phyloP scores from a whole-genome alignment of 2,888 invertebrate genomes.

The Cyclophora albipunctata region DNA sequence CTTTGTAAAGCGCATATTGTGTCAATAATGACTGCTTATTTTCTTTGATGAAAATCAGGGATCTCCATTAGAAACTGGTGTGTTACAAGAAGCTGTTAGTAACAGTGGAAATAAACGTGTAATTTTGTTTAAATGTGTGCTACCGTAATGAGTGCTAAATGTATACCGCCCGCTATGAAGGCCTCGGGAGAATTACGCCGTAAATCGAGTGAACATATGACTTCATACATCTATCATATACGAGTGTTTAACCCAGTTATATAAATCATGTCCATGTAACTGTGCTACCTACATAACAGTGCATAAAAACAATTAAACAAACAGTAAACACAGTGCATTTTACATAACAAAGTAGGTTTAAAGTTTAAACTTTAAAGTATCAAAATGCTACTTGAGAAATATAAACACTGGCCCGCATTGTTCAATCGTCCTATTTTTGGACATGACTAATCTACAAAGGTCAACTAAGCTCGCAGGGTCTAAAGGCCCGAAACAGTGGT shows the following conservation, averaged over 20 bases:
- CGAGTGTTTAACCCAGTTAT: conserved; percentile 26
- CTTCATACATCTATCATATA: conserved; percentile 33
- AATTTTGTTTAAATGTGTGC: conserved; percentile 44
- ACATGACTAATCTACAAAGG: conserved; percentile 14
- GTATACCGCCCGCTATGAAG: conserved; percentile 19
- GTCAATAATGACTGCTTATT: conserved; percentile 3
- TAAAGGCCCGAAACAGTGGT: conserved; percentile 12
- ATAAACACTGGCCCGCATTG: neutral
- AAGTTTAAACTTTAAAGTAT: too few species aligned
- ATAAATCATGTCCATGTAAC: conserved; percentile 17
- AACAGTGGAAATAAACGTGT: conserved; percentile 39
- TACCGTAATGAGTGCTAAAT: conserved; percentile 35
- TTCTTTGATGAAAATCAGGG: conserved; percentile 30
- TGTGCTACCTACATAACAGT: neutral
- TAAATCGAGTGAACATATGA: conserved; percentile 36
- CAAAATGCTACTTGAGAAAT: too few species aligned
- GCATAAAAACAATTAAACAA: too few species aligned
- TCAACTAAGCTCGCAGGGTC: conserved; percentile 10
- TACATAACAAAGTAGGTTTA: too few species aligned
- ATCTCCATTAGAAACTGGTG: conserved; percentile 43
- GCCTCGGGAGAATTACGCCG: conserved; percentile 32
- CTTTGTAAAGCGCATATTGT: conserved; percentile 13
- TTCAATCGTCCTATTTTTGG: conserved; percentile 10
- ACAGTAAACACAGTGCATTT: too few species aligned
- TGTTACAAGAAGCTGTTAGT: conserved; percentile 26